Conservation (phyloP, 2,113 vertebrate species). For the Dascyllus trimaculatus region DNA sequence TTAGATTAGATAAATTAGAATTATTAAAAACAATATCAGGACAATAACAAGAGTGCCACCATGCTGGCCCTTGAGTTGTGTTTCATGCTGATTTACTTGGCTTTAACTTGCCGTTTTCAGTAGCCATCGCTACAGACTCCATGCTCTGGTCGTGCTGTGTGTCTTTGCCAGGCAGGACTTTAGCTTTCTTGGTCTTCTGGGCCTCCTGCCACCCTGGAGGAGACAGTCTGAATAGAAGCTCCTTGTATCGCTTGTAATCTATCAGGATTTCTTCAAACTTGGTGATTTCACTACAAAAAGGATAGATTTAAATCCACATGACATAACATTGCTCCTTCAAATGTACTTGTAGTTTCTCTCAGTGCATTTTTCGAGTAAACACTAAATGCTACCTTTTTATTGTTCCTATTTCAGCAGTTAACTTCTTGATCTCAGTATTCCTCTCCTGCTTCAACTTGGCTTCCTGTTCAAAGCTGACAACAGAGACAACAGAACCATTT, state of each 20-base stretch:
- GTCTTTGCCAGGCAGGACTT: constrained; percentile 10
- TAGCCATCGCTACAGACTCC: not conserved
- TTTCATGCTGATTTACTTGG: not conserved
- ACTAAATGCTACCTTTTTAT: constrained; percentile 85
- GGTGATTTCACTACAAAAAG: constrained; percentile 86
- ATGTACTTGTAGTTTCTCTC: not conserved
- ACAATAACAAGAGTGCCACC: not conserved
- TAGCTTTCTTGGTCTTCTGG: constrained; percentile 64
- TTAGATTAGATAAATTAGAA: not conserved
- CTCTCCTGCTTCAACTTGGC: constrained; percentile 88
- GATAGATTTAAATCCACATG: not conserved
- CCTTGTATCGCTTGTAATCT: constrained; percentile 88
- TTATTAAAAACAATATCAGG: not conserved
- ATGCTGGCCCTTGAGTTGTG: not conserved
- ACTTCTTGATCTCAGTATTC: constrained; percentile 83
- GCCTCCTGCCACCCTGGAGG: constrained; percentile 90
- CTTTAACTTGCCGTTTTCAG: constrained; percentile 10
- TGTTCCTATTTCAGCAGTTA: constrained; percentile 85
- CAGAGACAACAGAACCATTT: constrained; percentile 16
- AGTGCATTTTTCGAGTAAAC: not conserved
- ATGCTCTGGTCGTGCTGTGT: constrained; percentile 4
- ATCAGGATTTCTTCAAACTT: constrained; percentile 85
- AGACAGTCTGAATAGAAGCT: constrained; percentile 90
- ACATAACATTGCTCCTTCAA: not conserved
- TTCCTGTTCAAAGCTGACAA: constrained; percentile 88